Evolutionary conservation across 2,797 vertebrate genomes (phyloP).

Genomic region (Aphelocoma californica): DNA sequence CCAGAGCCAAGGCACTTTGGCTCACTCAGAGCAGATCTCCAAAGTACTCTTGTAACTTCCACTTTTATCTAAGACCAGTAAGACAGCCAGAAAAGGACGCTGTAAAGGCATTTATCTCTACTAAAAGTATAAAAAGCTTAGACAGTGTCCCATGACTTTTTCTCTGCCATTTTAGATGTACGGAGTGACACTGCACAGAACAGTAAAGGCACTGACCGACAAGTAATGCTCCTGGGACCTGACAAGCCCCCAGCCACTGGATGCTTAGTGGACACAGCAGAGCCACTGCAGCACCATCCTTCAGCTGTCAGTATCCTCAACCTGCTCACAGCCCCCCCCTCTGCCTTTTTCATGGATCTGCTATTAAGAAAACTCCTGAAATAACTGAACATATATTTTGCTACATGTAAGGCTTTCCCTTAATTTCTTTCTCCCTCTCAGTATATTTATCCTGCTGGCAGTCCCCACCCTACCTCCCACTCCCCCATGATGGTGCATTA

Average conservation of each 20-base stretch:
- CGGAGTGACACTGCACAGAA: neutral
- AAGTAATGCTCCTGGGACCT: rapidly evolving
- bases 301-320: neutral
- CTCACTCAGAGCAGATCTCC: neutral
- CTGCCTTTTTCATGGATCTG: neutral
- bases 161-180: neutral
- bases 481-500: neutral
- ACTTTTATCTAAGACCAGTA: neutral
- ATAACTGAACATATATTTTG: neutral
- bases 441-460: neutral
- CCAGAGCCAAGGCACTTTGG: neutral
- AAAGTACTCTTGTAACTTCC: neutral
- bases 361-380: neutral
- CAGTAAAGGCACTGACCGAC: neutral
- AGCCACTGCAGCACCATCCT: neutral
- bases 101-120: neutral
- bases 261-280: neutral
- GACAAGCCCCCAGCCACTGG: neutral
- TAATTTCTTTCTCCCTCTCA: neutral
- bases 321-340: neutral
- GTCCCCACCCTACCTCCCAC: neutral
- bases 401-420: neutral
- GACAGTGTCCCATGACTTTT: neutral
- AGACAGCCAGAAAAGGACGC: neutral
- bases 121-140: neutral